These are phyloP conservation scores for Dendrophyllia cribrosa DNA, from an alignment of 64 coral and sea anemone genomes.

Conservation along the genomic window DNA sequence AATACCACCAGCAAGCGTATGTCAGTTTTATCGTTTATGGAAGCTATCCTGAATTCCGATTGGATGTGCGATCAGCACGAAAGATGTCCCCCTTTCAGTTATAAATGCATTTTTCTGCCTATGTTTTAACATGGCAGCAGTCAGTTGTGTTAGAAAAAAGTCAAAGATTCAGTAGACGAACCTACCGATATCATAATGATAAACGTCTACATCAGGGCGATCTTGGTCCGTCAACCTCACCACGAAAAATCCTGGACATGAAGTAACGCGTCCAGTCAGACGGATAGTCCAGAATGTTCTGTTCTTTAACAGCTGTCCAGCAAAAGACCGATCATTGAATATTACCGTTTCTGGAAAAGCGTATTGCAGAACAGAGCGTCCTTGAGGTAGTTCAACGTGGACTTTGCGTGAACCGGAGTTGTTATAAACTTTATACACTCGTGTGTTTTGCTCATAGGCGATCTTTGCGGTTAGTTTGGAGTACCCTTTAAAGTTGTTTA, in stretches of 20 bases:
- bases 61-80: too few species aligned
- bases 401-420: constrained; percentile 22
- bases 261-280: constrained; percentile 44
- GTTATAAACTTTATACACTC: constrained; percentile 68
- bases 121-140: too few species aligned
- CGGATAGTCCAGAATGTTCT: constrained; percentile 84
- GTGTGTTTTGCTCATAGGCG: not conserved
- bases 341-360: constrained; percentile 63
- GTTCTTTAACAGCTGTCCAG: constrained; percentile 60
- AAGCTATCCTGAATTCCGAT: too few species aligned
- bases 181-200: constrained; percentile 85
- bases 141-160: too few species aligned
- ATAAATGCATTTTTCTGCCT: too few species aligned
- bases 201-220: constrained; percentile 63
- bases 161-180: not conserved
- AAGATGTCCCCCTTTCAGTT: too few species aligned
- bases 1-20: too few species aligned
- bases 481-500: constrained; percentile 48
- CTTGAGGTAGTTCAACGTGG: constrained; percentile 48
- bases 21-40: too few species aligned
- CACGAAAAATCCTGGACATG: constrained; percentile 75
- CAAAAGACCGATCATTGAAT: constrained; percentile 53
- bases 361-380: constrained; percentile 58
- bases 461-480: constrained; percentile 44
- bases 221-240: constrained; percentile 77